Conservation (phyloP, 2,113 vertebrate species). For the Hiodon tergisus region DNA sequence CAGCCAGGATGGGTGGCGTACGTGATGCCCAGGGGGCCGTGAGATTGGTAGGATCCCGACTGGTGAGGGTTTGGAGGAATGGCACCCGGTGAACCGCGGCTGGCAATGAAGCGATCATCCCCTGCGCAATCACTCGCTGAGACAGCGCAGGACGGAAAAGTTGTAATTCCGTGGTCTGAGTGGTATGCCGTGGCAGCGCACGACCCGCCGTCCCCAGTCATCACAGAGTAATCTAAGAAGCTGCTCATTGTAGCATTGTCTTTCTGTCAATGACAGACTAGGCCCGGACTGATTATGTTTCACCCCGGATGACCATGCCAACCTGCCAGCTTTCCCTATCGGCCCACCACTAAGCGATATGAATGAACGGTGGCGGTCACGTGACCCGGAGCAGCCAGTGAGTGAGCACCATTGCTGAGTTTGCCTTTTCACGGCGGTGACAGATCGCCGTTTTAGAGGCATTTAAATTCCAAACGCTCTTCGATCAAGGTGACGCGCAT, state of each 20-base stretch:
- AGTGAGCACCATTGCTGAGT: constrained; percentile 66
- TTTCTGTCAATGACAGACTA: constrained; percentile 69
- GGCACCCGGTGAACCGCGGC: constrained; percentile 77
- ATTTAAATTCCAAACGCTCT: constrained; percentile 92
- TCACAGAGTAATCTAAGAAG: constrained; percentile 89
- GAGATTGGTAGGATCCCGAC: constrained; percentile 75
- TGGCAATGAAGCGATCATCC: constrained; percentile 83
- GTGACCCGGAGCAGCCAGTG: constrained; percentile 81
- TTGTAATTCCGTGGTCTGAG: constrained; percentile 90
- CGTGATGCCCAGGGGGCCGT: constrained; percentile 73
- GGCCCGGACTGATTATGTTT: constrained; percentile 62
- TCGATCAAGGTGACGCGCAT: constrained; percentile 78
- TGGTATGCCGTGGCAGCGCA: constrained; percentile 80
- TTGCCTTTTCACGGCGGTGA: constrained; percentile 71
- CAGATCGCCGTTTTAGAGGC: constrained; percentile 81
- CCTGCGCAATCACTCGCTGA: constrained; percentile 78
- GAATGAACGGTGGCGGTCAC: constrained; percentile 81
- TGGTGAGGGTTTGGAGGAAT: constrained; percentile 68
- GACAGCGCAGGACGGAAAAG: constrained; percentile 90
- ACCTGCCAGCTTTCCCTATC: constrained; percentile 85
- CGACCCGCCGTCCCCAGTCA: constrained; percentile 76
- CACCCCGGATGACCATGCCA: constrained; percentile 79
- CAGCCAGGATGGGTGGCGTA: constrained; percentile 78
- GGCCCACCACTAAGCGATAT: constrained; percentile 75
- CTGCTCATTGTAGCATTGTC: constrained; percentile 90